Evolutionary conservation across 2,888 invertebrate genomes (phyloP), one percentile per base, ranked within the genome.

Genomic region (Lobophora halterata): DNA sequence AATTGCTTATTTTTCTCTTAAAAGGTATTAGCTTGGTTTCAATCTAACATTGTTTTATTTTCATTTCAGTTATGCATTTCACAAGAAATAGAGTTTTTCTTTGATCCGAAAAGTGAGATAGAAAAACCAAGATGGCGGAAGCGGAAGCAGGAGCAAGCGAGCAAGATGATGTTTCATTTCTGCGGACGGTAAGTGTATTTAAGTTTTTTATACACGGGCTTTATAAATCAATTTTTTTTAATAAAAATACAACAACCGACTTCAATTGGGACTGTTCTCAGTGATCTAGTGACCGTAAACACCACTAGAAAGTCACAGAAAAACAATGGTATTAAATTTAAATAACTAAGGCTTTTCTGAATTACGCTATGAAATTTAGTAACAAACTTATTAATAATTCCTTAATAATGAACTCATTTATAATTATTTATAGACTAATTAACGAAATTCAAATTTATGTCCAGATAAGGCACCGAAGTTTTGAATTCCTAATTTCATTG

Each of bases 101-200:
- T 52, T 57, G 36, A 63, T 62, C 54, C 61, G 55, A 58, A 65
- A 60, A 70, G 60, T 62, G 54, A 58, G 55, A 50, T 66, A 61
- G 46, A 63, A 58, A n/a, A 65, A 57, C 20, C 71, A 87, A 79
- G 40, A 97, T 96, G 96, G 96, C 96, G 76, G 96, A 97, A 89
- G 94, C 94, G 73, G 97, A 97, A 86, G 97, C 96, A 73, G 95
- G 97, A 59, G 86, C 87, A 44, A 97, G 98, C 73, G 98, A 99
- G 89, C 98, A 98, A 89, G 99, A 99, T 93, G 99, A 99, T 92
- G 97, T 99, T 88, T 99, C 98, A 83, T 99, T 99, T 91, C 92
- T 99, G 71, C 94, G 99, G 72, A 99, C 99, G 93, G 98, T 99
- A 85, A 93, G 95, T 76, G 5, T 28, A 17, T 35, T 43, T 49